Evolutionary conservation across 2,888 invertebrate species (phyloP).

Genomic region (Macaria notata): DNA sequence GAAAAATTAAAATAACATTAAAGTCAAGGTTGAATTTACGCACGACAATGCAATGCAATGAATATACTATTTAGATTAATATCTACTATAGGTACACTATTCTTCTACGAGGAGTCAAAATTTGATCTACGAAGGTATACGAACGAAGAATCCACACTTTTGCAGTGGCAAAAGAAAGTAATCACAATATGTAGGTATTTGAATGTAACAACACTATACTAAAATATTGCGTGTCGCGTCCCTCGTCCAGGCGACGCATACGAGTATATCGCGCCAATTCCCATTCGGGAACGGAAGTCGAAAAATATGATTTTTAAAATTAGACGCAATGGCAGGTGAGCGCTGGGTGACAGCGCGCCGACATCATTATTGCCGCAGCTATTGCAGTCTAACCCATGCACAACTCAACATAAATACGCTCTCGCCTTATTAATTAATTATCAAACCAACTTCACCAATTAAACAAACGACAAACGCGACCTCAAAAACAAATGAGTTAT

Average conservation of each 20-base stretch:
- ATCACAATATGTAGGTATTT: no score
- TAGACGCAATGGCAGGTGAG: slow-evolving; percentile 77
- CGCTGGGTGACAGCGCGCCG: slow-evolving; percentile 55
- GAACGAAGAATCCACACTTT: no score
- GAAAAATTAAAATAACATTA: background rate
- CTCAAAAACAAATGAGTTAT: slow-evolving; percentile 10
- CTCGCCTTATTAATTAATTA: slow-evolving; percentile 57
- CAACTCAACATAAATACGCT: slow-evolving; percentile 52
- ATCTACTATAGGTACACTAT: no score
- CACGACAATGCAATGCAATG: no score
- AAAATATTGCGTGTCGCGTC: slow-evolving; percentile 34
- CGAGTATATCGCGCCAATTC: slow-evolving; percentile 66
- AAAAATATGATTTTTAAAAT: slow-evolving; percentile 79
- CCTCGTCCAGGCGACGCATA: slow-evolving; percentile 31
- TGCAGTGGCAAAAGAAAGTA: no score
- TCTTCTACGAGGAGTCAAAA: no score
- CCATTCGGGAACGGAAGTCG: slow-evolving; percentile 77
- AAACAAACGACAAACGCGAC: slow-evolving; percentile 10
- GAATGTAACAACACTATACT: no score
- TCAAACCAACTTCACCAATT: slow-evolving; percentile 35
- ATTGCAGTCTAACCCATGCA: slow-evolving; percentile 30
- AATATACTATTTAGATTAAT: no score
- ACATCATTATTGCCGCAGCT: slow-evolving; percentile 34
- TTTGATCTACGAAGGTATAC: no score
- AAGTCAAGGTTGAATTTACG: background rate